Evolutionary conservation across 2,888 invertebrate genomes (phyloP), one percentile per base, ranked within the genome.

Genomic region (Ditylenchus weischeri): DNA sequence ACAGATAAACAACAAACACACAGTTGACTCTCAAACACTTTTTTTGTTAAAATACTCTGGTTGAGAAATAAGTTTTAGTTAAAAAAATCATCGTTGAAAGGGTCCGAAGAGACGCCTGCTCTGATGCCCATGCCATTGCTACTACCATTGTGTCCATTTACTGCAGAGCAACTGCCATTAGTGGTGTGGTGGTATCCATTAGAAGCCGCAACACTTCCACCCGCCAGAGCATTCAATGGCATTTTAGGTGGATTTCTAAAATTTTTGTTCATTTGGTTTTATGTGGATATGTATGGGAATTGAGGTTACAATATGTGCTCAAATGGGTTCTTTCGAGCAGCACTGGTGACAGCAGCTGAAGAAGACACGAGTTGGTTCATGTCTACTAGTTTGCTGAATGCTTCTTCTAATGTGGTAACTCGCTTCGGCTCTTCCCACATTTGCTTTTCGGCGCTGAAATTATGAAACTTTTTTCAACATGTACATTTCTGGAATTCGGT

Each of bases 311-410:
- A 69, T 64, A 80, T 73, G 65, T 80, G 79, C 54, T 81, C 80
- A 64, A 80, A 80, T 18, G 80, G 80, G 57, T 80, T 80, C 70
- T 79, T 80, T 70, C 79, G 80, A 38, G 75, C 74, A 70, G 75
- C 75, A 47, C 47, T 50, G 36, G 57, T 43, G 35, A 35, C 23
- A 49, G 60, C 57, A 19, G 65, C 49, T 21, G 36, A 57, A 35
- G 73, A 43, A 19, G 66, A 61, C 50, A 81, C 75, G 62, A 81
- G 75, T 19, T 74, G 69, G 62, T 81, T 76, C 78, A 81, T 80
- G 69, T 81, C 79, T 23, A 81, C 81, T n/a, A 80, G 71, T 66
- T 81, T 81, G 35, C 75, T 71, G 75, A 80, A 80, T 10, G 80
- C 80, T 57, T 80, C 80, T 63, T 80, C 80, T 66, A 80, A 66